Base-by-base conservation (phyloP, 2,888 invertebrate genomes). In the Nomada fabriciana region DNA sequence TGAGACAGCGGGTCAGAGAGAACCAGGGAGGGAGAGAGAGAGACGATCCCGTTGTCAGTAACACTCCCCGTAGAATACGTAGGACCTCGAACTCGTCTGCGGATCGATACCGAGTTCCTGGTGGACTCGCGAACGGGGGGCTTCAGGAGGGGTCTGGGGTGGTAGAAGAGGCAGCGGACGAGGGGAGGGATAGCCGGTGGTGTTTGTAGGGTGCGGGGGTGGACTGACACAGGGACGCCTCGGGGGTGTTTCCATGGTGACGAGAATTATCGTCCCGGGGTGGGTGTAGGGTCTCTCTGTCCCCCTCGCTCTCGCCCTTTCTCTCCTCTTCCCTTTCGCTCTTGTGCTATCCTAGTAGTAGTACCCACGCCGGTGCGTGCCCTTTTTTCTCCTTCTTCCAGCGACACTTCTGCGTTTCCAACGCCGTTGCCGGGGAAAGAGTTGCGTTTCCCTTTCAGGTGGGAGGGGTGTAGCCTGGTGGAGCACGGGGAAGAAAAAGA, bases 201-300 rank as follows among this genome's bases (percentile, higher is more conserved):
- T 71, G 86, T 80, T 83, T 76, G 87, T 80, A 79, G 84, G 87
- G 85, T 83, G 90, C 90, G 90, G 90, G 91, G 91, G 90, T 90
- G 91, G 90, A 87, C 87, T 87, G 89, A 85, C 85, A 86, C 83
- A 86, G 90, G 91, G 91, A 89, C 90, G 92, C 91, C 92, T 91
- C 89, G 91, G 91, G 92, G 91, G 92, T 92, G 92, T 92, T 92
- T 80, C 92, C 90, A 92, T 92, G 91, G 83, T 77, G 86, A 92
- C 92, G 83, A 71, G 90, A 89, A 91, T 91, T 90, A 91, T 85
- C 84, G 83, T 85, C 82, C 47, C 85, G 83, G 88, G 89, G 90
- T 90, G 90, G 90, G 88, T 89, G 89, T 84, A 85, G 81, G 75
- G 82, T 85, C 81, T 85, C 81, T 79, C 73, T 74, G 52, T 55